Percentiles rank a stretch among this genome's conserved stretches.
These are phyloP conservation scores for Botia almorhae DNA, from an alignment of 2,797 vertebrate species.

Conservation along the genomic window DNA sequence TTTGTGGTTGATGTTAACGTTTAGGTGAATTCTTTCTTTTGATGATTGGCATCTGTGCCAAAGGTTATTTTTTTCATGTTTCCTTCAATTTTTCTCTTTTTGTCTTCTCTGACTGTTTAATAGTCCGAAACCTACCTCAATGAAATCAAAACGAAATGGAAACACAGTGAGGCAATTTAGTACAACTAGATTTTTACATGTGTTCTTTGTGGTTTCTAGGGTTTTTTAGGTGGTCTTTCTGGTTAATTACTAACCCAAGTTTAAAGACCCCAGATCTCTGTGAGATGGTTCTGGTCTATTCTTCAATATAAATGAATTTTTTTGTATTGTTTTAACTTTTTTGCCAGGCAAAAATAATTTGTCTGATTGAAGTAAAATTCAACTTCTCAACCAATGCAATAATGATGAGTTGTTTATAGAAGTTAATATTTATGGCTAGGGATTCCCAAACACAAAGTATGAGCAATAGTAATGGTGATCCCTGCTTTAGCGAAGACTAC, in stretches of 20 bases:
- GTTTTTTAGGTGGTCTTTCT: neutral
- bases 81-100: conserved; percentile 19
- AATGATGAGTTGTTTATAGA: neutral
- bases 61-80: conserved; percentile 40
- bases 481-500: conserved; percentile 2
- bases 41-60: conserved; percentile 31
- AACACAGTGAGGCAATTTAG: neutral
- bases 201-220: neutral
- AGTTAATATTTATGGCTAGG: neutral
- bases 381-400: neutral
- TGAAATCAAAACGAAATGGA: conserved; percentile 1
- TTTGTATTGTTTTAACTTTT: neutral
- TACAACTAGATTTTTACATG: neutral
- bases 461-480: conserved; percentile 13
- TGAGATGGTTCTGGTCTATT: neutral
- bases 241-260: neutral
- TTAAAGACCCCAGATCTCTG: neutral
- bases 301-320: neutral
- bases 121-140: conserved; percentile 13
- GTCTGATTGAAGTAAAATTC: neutral
- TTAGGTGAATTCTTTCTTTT: conserved; percentile 45
- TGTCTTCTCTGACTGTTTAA: conserved; percentile 19
- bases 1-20: conserved; percentile 36
- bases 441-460: neutral
- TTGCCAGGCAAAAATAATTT: neutral